These are phyloP conservation scores for Burhinus oedicnemus DNA, from an alignment of 2,113 vertebrate genomes.

Conservation along the genomic window DNA sequence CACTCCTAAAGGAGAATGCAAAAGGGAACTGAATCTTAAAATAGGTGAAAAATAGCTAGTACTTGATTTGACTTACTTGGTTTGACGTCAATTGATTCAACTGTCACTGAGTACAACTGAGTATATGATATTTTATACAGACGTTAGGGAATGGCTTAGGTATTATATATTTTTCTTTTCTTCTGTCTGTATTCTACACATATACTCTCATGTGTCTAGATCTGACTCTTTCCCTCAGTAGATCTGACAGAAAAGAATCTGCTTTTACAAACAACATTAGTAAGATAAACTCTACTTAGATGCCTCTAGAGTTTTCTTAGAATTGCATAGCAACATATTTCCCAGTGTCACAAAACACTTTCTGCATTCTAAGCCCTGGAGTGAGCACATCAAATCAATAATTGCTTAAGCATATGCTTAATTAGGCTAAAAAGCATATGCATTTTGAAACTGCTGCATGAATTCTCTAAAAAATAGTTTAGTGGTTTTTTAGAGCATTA, in stretches of 20 bases:
- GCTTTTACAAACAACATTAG: background rate
- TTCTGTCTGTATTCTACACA: background rate
- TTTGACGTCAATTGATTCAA: background rate
- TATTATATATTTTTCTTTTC: background rate
- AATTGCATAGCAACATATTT: conserved; percentile 13
- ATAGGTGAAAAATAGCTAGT: background rate
- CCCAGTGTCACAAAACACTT: background rate
- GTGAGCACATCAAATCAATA: conserved; percentile 52
- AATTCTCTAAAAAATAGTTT: conserved; percentile 20
- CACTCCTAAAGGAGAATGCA: background rate
- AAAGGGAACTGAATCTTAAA: background rate
- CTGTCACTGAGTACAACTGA: background rate
- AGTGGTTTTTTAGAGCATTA: background rate
- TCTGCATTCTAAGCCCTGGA: background rate
- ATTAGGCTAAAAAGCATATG: conserved; percentile 28
- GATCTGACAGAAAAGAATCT: background rate
- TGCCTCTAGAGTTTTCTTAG: background rate
- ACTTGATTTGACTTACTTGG: background rate
- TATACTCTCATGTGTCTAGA: background rate
- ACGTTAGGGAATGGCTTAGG: background rate
- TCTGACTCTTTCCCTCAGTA: background rate
- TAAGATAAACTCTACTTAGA: background rate
- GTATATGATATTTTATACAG: background rate
- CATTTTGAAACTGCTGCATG: conserved; percentile 10
- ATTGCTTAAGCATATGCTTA: conserved; percentile 55